These are phyloP conservation scores for Carterocephalus palaemon DNA, from an alignment of 2,888 invertebrate species.

Conservation along the genomic window DNA sequence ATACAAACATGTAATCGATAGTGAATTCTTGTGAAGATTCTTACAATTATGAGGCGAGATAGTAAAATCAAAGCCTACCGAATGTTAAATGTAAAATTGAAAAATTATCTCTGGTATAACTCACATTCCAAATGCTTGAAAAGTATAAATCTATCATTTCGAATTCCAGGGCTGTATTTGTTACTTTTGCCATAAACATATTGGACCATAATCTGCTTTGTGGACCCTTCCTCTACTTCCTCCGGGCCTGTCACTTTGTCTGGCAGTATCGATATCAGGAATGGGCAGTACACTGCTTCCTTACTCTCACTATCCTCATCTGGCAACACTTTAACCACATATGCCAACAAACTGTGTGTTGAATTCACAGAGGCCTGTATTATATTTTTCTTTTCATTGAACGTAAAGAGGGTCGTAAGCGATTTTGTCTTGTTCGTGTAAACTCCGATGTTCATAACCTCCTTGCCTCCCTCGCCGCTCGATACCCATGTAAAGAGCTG, in stretches of 20 bases:
- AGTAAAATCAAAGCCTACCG: too few species aligned
- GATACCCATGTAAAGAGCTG: slow-evolving; percentile 84
- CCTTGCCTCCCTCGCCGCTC: slow-evolving; percentile 42
- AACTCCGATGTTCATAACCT: slow-evolving; percentile 76
- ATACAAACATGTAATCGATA: too few species aligned
- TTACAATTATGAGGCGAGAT: too few species aligned
- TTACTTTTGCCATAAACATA: slow-evolving; percentile 83
- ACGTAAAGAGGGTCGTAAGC: slow-evolving; percentile 80
- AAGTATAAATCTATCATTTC: slow-evolving; percentile 83
- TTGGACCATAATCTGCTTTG: slow-evolving; percentile 88
- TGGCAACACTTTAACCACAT: slow-evolving; percentile 80
- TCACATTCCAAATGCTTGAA: slow-evolving; percentile 89
- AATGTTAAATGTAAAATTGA: too few species aligned
- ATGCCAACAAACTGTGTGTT: slow-evolving; percentile 82
- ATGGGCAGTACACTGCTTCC: slow-evolving; percentile 80
- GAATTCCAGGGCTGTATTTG: slow-evolving; percentile 69
- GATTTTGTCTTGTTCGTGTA: slow-evolving; percentile 81
- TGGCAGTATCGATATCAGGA: slow-evolving; percentile 78
- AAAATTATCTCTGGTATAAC: too few species aligned
- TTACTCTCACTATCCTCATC: slow-evolving; percentile 46
- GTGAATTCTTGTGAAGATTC: too few species aligned
- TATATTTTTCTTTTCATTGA: slow-evolving; percentile 81
- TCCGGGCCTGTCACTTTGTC: slow-evolving; percentile 54
- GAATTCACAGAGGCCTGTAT: slow-evolving; percentile 89
- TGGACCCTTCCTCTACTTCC: slow-evolving; percentile 74